Conservation (phyloP, 2,113 vertebrate species). For the Macroglossus sobrinus region DNA sequence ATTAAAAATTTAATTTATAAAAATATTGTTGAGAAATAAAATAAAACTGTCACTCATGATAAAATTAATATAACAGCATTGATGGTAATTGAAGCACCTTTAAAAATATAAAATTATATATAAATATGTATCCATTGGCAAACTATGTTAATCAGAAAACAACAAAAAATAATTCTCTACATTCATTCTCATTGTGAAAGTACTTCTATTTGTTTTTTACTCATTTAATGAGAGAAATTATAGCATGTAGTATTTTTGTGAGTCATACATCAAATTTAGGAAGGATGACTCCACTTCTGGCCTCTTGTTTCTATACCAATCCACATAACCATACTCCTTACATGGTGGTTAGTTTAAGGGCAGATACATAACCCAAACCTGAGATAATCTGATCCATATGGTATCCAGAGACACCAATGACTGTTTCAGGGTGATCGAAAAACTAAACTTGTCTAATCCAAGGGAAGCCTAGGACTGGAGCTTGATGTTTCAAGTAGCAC, state of each 20-base stretch:
- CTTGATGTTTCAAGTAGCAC: not conserved
- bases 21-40: not conserved
- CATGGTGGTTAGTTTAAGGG: not conserved
- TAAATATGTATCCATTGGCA: not conserved
- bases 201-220: not conserved
- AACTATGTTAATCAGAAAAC: not conserved
- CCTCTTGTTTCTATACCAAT: not conserved
- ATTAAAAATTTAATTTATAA: not conserved
- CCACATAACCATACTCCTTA: not conserved
- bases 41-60: not conserved
- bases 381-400: not conserved
- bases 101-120: not conserved
- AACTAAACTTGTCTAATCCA: not conserved
- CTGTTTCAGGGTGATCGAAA: not conserved
- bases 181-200: not conserved
- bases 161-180: not conserved
- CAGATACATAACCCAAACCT: not conserved
- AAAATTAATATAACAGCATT: not conserved
- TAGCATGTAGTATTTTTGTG: not conserved
- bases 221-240: not conserved
- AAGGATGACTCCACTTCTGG: not conserved
- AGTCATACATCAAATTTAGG: not conserved
- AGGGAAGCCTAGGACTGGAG: accelerated
- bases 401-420: not conserved
- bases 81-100: not conserved